Conservation (phyloP, 2,888 invertebrate species). For the Oegoconia quadripuncta region DNA sequence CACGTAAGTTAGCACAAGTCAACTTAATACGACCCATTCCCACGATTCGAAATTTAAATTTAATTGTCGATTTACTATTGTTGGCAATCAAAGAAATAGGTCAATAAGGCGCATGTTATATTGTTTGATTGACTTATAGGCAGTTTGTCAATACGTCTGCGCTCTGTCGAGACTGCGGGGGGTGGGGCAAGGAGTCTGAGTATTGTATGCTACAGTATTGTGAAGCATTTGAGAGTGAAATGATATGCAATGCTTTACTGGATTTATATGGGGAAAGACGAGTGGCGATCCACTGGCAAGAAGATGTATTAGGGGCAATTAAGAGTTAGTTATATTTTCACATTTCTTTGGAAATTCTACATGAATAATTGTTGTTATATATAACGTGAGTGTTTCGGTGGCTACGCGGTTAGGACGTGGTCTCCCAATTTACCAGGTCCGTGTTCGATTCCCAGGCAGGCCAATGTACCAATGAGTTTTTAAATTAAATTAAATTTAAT, state of each 20-base stretch:
- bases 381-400: too few relatives aligned
- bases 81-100: conserved; percentile 70
- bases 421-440: too few relatives aligned
- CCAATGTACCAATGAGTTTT: too few relatives aligned
- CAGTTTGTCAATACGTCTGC: conserved; percentile 69
- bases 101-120: conserved; percentile 63
- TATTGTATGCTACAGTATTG: conserved; percentile 52
- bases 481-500: too few relatives aligned
- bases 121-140: conserved; percentile 76
- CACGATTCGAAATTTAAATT: conserved; percentile 70
- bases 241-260: conserved; percentile 74
- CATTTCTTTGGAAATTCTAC: too few relatives aligned
- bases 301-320: conserved; percentile 28
- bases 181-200: conserved; percentile 41
- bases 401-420: too few relatives aligned
- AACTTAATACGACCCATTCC: conserved; percentile 69
- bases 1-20: conserved; percentile 60
- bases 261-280: conserved; percentile 55
- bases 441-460: too few relatives aligned
- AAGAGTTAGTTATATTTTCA: too few relatives aligned
- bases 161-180: conserved; percentile 52
- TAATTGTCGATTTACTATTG: conserved; percentile 69
- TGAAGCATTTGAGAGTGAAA: conserved; percentile 65
- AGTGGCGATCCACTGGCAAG: too few relatives aligned
- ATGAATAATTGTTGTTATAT: too few relatives aligned